Percentiles rank a stretch among this genome's conserved stretches.
Evolutionary conservation across 2,888 invertebrate species (phyloP).

Genomic region (Entomobrya multifasciata): DNA sequence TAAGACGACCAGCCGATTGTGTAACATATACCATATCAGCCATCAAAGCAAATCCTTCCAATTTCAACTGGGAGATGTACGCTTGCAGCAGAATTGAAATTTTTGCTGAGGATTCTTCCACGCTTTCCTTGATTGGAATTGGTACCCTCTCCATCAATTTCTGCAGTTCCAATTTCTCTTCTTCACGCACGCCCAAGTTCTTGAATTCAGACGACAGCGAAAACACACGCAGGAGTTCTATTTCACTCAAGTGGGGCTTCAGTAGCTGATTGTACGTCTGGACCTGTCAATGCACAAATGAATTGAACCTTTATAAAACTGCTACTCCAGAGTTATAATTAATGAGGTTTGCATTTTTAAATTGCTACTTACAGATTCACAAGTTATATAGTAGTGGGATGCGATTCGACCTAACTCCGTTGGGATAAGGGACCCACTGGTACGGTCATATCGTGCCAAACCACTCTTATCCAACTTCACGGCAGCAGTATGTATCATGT

Average conservation of each 20-base stretch:
- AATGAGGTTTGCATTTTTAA: too few relatives aligned
- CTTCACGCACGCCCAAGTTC: constrained; percentile 95
- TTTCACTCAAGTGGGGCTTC: constrained; percentile 98
- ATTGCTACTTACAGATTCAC: constrained; percentile 89
- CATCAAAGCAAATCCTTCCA: constrained; percentile 99
- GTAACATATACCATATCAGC: constrained; percentile 99
- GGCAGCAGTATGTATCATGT: constrained; percentile 97
- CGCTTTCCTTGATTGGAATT: constrained; percentile 97
- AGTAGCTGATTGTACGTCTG: constrained; percentile 97
- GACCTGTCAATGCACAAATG: constrained; percentile 84
- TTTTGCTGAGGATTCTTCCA: constrained; percentile 99
- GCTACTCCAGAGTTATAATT: too few relatives aligned
- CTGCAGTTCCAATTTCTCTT: constrained; percentile 97
- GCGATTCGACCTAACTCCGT: constrained; percentile 98
- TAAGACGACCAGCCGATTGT: constrained; percentile 96
- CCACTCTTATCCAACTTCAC: constrained; percentile 94
- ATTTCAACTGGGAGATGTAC: constrained; percentile 98
- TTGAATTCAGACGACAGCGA: constrained; percentile 98
- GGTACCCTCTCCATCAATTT: constrained; percentile 98
- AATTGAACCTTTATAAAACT: too few relatives aligned
- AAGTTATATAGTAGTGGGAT: constrained; percentile 98
- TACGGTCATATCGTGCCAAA: constrained; percentile 96
- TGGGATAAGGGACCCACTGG: constrained; percentile 92
- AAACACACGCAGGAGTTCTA: constrained; percentile 98
- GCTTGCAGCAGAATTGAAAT: constrained; percentile 95